Base-by-base conservation (phyloP, 2,888 invertebrate genomes). In the Dicycla oo region DNA sequence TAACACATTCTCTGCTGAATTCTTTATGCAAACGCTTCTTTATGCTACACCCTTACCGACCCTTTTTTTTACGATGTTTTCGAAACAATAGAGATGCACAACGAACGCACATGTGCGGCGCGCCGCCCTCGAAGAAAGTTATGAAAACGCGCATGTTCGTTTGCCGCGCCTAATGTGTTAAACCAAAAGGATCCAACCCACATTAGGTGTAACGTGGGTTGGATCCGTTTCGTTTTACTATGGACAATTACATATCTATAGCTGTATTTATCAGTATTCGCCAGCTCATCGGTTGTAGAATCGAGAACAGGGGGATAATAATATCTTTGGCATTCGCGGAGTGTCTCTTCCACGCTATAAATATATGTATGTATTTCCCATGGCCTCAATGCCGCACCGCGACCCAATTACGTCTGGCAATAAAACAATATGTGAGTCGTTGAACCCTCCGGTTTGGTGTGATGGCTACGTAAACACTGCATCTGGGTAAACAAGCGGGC, bases 381-480 rank as follows among this genome's bases (percentile, higher is more conserved):
- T 91, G 90, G 88, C 92, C 92, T 90, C 90, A 92, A 92, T 93
- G 91, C 89, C 90, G 89, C 84, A 85, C 89, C 89, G 87, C 94
- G 95, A 93, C 95, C 95, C 94, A 95, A 95, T 95, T 95, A 94
- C 92, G 91, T 90, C 87, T 89, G 91, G 92, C 93, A 92, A 94
- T 95, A 95, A 94, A 95, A 94, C 94, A 94, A 94, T 94, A 93
- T 93, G 90, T 88, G 92, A 91, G 95, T 94, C 95, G 91, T 94
- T 94, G 95, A 95, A 94, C 95, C 91, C 93, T 86, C 89, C 88
- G 88, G 89, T 91, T 89, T 90, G 88, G 88, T 89, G 87, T 75
- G 81, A 81, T 90, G 87, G 89, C 91, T 92, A 91, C 93, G 94
- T 95, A 95, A 95, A 95, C 95, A 95, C 88, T 94, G 94, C 94